Base-by-base conservation (phyloP, 2,888 invertebrate species). In the Andrena praecox region DNA sequence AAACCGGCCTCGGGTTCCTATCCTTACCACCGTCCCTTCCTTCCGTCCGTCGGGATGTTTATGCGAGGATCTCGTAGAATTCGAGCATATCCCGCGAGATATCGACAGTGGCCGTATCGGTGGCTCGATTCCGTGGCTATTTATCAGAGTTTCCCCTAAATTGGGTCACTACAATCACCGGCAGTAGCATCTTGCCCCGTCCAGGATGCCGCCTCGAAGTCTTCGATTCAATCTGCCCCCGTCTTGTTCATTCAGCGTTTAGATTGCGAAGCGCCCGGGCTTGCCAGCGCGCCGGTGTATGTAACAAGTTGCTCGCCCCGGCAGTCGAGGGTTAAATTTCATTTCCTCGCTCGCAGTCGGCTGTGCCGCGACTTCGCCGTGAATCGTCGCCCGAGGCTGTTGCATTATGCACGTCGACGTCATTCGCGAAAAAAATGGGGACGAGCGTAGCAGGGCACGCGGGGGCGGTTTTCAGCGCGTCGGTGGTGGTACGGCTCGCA, bases 351-450 rank as follows among this genome's bases (percentile, higher is more conserved):
- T 64, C 48, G 33, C 66, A 31, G 42, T 4, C 8, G 33, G 35
- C 24, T 24, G 42, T 48, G 10, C 33, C 52, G 52, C 6, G 54
- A 54, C 27, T 78, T 78, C 67, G 31, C 10, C 33, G 35, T n/a
- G 73, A 66, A 56, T 60, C 66, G 60, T 29, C 31, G 75, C 67
- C 29, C 24, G 1, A 16, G 59, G 62, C 12, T n/a, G 8, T 16
- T 29, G 71, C 33, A 71, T 80, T 77, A 77, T 72, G 33, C 72
- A 52, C 59, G 64, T 24, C 50, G 42, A 62, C 27, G 73, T 66
- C 29, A 31, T 74, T 66, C 68, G 60, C 24, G 48, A 59, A 69
- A 69, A 69, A 81, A 80, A 62, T 70, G 54, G 74, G 12, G 60
- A n/a, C 77, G 67, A 63, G 10, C n/a, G 31, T 20, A 24, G 16